Percentiles rank a stretch among this genome's conserved stretches.
Conservation (phyloP, 2,113 vertebrate genomes). For the Mirza zaza region DNA sequence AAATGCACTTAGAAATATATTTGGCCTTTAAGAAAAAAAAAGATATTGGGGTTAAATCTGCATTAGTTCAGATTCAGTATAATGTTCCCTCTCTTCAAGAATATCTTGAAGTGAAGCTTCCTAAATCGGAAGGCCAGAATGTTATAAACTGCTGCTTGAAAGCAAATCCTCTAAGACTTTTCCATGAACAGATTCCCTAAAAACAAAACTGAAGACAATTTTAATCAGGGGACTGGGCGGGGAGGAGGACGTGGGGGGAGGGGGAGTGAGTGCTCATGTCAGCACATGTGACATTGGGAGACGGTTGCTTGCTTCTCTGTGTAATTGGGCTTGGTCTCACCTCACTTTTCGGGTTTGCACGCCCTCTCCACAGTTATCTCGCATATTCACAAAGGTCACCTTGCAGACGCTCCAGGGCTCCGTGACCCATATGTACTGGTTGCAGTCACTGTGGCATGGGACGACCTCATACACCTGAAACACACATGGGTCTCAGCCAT, state of each 20-base stretch:
- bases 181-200: not conserved
- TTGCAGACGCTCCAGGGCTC: constrained; percentile 98
- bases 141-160: not conserved
- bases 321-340: constrained; percentile 77
- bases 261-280: fast-evolving
- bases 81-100: not conserved
- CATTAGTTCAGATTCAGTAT: not conserved
- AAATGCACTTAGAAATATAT: not conserved
- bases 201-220: not conserved
- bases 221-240: not conserved
- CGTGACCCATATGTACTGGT: constrained; percentile 94
- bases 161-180: not conserved
- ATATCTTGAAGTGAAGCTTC: not conserved
- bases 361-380: constrained; percentile 96
- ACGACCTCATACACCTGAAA: constrained; percentile 97
- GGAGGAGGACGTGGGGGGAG: too few species aligned
- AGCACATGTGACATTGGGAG: fast-evolving
- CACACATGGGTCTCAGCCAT: not conserved
- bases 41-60: not conserved
- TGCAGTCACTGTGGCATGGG: constrained; percentile 96
- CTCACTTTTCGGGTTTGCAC: constrained; percentile 98
- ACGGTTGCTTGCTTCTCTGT: not conserved
- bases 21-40: not conserved
- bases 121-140: not conserved
- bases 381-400: constrained; percentile 93